phyloP scores from a whole-genome alignment of 64 coral and sea anemone genomes.

The Dendrophyllia cribrosa region DNA sequence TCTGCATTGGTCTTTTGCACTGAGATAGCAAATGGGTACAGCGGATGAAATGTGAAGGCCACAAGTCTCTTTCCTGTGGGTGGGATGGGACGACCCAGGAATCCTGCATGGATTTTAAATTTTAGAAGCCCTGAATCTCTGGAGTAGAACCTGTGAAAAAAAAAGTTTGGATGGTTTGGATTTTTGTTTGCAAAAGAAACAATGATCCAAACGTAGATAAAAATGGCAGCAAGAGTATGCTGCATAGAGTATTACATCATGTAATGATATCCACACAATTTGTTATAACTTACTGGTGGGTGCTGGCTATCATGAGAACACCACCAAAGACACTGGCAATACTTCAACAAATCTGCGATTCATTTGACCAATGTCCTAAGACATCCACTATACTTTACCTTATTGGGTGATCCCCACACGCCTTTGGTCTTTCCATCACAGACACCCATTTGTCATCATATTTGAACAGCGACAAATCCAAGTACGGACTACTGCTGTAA shows the following conservation, averaged over 20 bases:
- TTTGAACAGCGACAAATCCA: constrained; percentile 98
- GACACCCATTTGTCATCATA: constrained; percentile 99
- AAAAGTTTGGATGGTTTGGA: too few species aligned
- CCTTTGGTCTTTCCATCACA: constrained; percentile 98
- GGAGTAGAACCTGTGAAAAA: constrained; percentile 93
- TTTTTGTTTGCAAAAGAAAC: too few species aligned
- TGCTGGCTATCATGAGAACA: too few species aligned
- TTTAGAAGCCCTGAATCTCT: constrained; percentile 98
- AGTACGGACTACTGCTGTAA: constrained; percentile 97
- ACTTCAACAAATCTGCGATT: too few species aligned
- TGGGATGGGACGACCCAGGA: constrained; percentile 93
- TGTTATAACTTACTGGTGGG: too few species aligned
- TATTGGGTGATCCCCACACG: constrained; percentile 99
- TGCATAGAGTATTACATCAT: too few species aligned
- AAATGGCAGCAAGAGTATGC: too few species aligned
- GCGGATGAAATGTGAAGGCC: constrained; percentile 97
- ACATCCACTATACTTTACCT: constrained; percentile 49
- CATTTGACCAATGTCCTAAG: too few species aligned
- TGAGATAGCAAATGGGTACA: constrained; percentile 97
- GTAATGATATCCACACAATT: too few species aligned
- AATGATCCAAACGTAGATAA: too few species aligned
- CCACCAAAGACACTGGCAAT: too few species aligned
- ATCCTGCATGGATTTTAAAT: constrained; percentile 99
- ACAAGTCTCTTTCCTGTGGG: constrained; percentile 93
- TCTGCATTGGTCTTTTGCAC: constrained; percentile 99